Evolutionary conservation across 2,113 vertebrate species (phyloP).

Genomic region (Helogale parvula): DNA sequence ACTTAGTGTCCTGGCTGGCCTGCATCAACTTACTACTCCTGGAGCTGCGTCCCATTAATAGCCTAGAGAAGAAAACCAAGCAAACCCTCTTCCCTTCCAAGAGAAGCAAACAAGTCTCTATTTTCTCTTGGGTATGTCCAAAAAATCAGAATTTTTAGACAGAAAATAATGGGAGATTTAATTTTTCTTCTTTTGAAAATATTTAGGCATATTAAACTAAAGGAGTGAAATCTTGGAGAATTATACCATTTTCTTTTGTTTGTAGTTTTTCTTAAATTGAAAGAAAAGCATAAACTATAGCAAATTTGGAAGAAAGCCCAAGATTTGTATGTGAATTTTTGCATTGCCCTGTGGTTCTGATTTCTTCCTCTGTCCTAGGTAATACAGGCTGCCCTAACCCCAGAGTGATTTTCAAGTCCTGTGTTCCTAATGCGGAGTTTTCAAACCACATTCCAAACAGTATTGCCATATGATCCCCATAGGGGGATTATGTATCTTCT

Average conservation of each 20-base stretch:
- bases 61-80: background rate
- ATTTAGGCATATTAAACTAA: background rate
- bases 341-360: background rate
- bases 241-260: slow-evolving; percentile 3
- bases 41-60: background rate
- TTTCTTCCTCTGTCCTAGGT: background rate
- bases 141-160: background rate
- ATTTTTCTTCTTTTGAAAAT: slow-evolving; percentile 52
- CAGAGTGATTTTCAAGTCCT: background rate
- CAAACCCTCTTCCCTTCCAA: background rate
- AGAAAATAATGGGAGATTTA: slow-evolving; percentile 11
- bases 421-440: background rate
- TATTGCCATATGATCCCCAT: background rate
- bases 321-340: background rate
- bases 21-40: fast-evolving
- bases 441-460: background rate
- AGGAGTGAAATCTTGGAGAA: background rate
- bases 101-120: background rate
- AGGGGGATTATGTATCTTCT: background rate
- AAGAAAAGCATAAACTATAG: slow-evolving; percentile 1
- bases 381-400: background rate
- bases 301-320: background rate
- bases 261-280: background rate
- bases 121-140: background rate
- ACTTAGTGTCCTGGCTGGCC: fast-evolving